phyloP scores from a whole-genome alignment of 2,888 invertebrate genomes.

The Tinea trinotella region DNA sequence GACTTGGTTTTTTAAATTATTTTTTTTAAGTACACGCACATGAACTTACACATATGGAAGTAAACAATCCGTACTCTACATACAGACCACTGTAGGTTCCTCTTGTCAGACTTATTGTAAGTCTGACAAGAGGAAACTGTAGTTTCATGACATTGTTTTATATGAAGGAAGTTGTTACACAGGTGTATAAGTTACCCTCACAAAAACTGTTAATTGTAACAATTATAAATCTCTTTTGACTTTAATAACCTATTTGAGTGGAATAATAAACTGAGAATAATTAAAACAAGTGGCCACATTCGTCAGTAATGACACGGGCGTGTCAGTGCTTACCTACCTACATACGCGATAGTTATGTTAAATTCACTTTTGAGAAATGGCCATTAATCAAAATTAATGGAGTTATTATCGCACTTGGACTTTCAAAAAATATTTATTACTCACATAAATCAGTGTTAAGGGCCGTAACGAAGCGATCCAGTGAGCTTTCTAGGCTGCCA shows the following conservation, averaged over 20 bases:
- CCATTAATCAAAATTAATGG: constrained; percentile 73
- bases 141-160: not conserved
- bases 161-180: not conserved
- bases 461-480: constrained; percentile 58
- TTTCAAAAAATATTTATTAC: constrained; percentile 71
- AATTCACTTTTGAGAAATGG: constrained; percentile 68
- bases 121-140: no score
- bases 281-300: constrained; percentile 5
- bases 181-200: not conserved
- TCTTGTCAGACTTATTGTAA: no score
- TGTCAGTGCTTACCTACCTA: constrained; percentile 3
- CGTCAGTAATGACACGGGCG: constrained; percentile 18
- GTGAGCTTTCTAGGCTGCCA: constrained; percentile 60
- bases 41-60: no score
- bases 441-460: constrained; percentile 66
- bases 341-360: constrained; percentile 27
- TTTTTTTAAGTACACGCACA: no score
- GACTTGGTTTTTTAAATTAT: no score
- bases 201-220: constrained; percentile 6
- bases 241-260: constrained; percentile 9
- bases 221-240: constrained; percentile 15
- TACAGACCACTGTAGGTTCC: no score
- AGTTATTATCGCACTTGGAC: constrained; percentile 70
- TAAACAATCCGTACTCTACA: no score
- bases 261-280: constrained; percentile 14